Evolutionary conservation across 2,888 invertebrate species (phyloP).

Genomic region (Cabera pusaria): DNA sequence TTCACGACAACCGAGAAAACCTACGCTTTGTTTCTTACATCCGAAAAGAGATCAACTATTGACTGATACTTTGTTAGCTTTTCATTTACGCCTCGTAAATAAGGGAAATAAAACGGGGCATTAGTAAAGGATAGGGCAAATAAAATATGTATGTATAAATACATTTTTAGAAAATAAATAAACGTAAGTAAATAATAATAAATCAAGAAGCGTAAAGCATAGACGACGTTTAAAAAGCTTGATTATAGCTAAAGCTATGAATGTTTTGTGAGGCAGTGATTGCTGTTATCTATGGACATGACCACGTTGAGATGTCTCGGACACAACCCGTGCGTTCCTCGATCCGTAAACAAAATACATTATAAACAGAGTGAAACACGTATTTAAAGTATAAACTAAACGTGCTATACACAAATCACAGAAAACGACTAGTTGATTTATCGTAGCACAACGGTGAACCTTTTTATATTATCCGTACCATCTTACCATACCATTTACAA

Average conservation of each 20-base stretch:
- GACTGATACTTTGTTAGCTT: slow-evolving; percentile 34
- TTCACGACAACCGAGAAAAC: too few relatives aligned
- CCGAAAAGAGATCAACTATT: slow-evolving; percentile 8
- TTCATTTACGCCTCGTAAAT: slow-evolving; percentile 53
- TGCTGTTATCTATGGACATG: slow-evolving; percentile 64
- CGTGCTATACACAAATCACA: too few relatives aligned
- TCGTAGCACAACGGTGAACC: too few relatives aligned
- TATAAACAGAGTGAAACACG: too few relatives aligned
- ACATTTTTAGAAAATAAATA: slow-evolving; percentile 52
- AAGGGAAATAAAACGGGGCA: slow-evolving; percentile 47
- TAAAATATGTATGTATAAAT: slow-evolving; percentile 38
- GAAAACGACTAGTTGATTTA: too few relatives aligned
- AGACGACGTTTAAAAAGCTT: slow-evolving; percentile 72
- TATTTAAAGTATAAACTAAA: too few relatives aligned
- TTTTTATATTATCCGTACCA: too few relatives aligned
- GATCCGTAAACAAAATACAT: too few relatives aligned
- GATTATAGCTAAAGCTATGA: slow-evolving; percentile 79
- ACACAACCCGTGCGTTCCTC: slow-evolving; percentile 17
- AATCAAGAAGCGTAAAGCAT: slow-evolving; percentile 77
- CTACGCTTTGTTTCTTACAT: slow-evolving; percentile 30
- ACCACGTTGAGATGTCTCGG: slow-evolving; percentile 23
- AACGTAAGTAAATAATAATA: slow-evolving; percentile 61
- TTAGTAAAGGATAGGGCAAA: slow-evolving; percentile 62
- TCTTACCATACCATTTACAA: too few relatives aligned
- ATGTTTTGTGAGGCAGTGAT: slow-evolving; percentile 83